Conservation (phyloP, 2,113 vertebrate species). For the Psephotus haematonotus region DNA sequence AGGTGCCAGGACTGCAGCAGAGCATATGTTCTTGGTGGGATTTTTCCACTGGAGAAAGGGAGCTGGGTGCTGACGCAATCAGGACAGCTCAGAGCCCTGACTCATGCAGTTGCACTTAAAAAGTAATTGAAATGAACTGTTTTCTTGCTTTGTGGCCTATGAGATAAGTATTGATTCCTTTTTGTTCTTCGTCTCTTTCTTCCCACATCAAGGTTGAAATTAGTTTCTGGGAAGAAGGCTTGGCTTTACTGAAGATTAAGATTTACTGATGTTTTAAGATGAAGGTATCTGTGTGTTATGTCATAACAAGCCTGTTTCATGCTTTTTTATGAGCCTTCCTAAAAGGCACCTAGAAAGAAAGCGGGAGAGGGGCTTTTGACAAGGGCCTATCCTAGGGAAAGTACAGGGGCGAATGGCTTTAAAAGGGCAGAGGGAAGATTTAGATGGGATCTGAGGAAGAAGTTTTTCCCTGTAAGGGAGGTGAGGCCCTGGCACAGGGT, state of each 20-base stretch:
- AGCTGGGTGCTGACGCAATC: background rate
- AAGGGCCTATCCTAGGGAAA: background rate
- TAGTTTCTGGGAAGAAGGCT: background rate
- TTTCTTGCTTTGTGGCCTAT: background rate
- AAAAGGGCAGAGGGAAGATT: background rate
- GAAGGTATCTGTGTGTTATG: background rate
- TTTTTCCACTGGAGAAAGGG: background rate
- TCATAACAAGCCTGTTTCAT: background rate
- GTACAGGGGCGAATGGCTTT: background rate
- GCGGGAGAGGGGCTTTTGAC: background rate
- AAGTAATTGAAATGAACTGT: background rate
- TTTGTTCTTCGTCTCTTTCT: background rate
- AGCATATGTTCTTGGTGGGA: background rate
- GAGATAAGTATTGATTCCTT: background rate
- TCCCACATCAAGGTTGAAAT: background rate
- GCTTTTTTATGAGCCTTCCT: background rate
- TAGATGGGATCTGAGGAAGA: background rate
- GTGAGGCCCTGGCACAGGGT: background rate
- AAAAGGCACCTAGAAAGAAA: background rate
- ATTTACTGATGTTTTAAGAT: background rate
- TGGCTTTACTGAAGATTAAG: background rate
- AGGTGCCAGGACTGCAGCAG: background rate
- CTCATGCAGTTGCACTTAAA: background rate
- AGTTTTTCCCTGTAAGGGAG: background rate
- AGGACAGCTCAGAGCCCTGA: background rate